Conservation (phyloP, 2,888 invertebrate species). For the Mactromeris polynyma region DNA sequence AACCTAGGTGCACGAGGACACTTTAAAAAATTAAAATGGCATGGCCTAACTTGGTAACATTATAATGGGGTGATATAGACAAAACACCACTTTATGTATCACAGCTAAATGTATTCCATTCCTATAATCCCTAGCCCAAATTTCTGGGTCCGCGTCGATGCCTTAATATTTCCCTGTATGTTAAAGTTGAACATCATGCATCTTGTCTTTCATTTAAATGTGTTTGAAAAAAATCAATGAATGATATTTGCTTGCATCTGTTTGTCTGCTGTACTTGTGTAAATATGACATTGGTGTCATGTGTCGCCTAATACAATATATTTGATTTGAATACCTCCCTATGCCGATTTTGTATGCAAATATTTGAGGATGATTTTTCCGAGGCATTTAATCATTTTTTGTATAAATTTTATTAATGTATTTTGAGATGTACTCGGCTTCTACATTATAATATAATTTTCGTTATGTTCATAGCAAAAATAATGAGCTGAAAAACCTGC, state of each 20-base stretch:
- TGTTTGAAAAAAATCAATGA: neutral
- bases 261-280: neutral
- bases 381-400: neutral
- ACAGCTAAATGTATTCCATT: too few relatives aligned
- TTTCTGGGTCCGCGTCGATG: too few relatives aligned
- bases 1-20: too few relatives aligned
- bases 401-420: neutral
- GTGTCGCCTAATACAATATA: neutral
- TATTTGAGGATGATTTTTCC: neutral
- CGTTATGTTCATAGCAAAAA: neutral
- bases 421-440: neutral
- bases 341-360: neutral
- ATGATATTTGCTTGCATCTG: neutral
- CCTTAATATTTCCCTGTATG: neutral
- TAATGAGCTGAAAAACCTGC: neutral
- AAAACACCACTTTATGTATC: too few relatives aligned
- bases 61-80: too few relatives aligned
- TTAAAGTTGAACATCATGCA: neutral
- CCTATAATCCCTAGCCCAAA: too few relatives aligned
- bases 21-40: too few relatives aligned
- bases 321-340: neutral
- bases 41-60: too few relatives aligned
- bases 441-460: neutral
- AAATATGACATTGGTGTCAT: conserved; percentile 6
- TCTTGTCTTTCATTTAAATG: neutral